Base-by-base conservation (phyloP, 2,888 invertebrate genomes). In the Xanthorhoe spadicearia region DNA sequence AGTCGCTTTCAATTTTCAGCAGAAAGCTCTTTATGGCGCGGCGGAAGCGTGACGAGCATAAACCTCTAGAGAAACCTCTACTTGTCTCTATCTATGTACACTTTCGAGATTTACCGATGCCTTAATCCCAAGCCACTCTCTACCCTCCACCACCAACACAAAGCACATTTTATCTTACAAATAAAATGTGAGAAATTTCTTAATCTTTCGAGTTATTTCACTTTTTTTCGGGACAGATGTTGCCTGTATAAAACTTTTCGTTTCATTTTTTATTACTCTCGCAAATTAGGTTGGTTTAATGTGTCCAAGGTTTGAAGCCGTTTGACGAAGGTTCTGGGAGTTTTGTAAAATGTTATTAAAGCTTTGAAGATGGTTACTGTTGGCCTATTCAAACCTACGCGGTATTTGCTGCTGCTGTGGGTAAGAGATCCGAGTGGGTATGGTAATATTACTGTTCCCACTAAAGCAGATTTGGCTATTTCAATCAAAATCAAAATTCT, bases 1-100 rank as follows among this genome's bases (percentile, higher is more conserved):
- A 90, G 87, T 86, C 90, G 90, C 92, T 92, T 92, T 92, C 91
- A 91, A 91, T 92, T 91, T 91, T 83, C 87, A 85, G 81, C 85
- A 76, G 83, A 85, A 86, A 88, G 88, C 90, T 87, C 87, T 90
- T 90, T 91, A 91, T 85, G 83, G 85, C 81, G 81, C 77, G 80
- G 77, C 79, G 75, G 74, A 78, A 81, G 83, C 92, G 92, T 92
- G 92, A 88, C 87, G 80, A 73, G 89, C 86, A 87, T 91, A 84
- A 84, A 83, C 77, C 83, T 82, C 81, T 55, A 67, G 79, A 80
- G 77, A 77, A 80, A 80, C 81, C 81, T 82, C 81, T 77, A 83
- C 84, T 85, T 85, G 83, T 85, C 83, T 86, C 81, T 79, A 83
- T 83, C 83, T 82, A 78, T 74, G 80, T 79, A 76, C 74, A 77